These are phyloP conservation scores for Sinopyrophorus schimmeli DNA, from an alignment of 2,888 invertebrate species.

Conservation along the genomic window DNA sequence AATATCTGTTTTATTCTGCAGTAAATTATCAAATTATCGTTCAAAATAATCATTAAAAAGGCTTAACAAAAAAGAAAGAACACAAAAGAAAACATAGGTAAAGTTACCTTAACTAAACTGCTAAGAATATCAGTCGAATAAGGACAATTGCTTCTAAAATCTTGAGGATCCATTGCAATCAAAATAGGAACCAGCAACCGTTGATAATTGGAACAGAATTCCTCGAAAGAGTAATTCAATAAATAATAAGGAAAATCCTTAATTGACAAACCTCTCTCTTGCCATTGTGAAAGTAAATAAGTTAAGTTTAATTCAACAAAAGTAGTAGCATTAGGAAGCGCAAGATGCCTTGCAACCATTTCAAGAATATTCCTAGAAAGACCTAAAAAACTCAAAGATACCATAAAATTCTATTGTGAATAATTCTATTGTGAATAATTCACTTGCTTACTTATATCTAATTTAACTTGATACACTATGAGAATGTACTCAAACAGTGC, in stretches of 20 bases:
- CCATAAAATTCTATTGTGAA: too few species aligned
- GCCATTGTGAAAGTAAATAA: constrained; percentile 56
- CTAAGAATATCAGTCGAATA: too few species aligned
- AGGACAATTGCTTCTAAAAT: too few species aligned
- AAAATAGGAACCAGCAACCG: constrained; percentile 53
- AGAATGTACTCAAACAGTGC: constrained; percentile 60
- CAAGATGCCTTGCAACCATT: constrained; percentile 40
- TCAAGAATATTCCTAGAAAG: constrained; percentile 32
- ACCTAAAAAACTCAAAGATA: too few species aligned
- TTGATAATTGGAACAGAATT: constrained; percentile 55
- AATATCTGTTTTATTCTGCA: too few species aligned
- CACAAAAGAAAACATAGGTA: too few species aligned
- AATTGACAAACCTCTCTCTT: constrained; percentile 38
- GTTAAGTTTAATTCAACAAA: constrained; percentile 57
- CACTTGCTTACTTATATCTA: constrained; percentile 52
- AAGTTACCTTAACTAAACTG: too few species aligned
- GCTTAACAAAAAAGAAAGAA: too few species aligned
- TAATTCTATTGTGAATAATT: not conserved
- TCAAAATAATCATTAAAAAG: too few species aligned
- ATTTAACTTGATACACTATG: constrained; percentile 58
- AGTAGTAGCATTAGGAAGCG: constrained; percentile 42
- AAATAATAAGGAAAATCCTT: constrained; percentile 51
- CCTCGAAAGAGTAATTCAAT: constrained; percentile 47
- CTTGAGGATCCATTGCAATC: constrained; percentile 48
- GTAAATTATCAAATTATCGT: too few species aligned